These are phyloP conservation scores for Amphilophus citrinellus DNA, from an alignment of 2,113 vertebrate species.

Conservation along the genomic window DNA sequence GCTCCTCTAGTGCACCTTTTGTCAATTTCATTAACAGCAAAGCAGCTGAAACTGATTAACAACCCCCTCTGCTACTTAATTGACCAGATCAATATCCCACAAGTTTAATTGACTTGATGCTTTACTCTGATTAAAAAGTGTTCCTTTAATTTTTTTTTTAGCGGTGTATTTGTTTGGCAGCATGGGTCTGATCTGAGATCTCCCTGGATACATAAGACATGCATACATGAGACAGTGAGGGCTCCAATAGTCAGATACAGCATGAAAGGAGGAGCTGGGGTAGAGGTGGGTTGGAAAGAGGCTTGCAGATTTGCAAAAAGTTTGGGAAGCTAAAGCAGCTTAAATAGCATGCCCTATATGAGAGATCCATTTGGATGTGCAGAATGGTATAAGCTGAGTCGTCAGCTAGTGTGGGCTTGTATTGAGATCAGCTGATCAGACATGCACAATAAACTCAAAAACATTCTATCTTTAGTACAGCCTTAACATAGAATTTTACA, in stretches of 20 bases:
- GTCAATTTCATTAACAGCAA: no score
- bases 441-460: neutral
- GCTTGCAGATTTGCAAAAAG: neutral
- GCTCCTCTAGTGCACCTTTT: no score
- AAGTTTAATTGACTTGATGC: no score
- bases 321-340: neutral
- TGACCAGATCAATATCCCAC: no score
- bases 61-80: no score
- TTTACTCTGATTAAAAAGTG: no score
- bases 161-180: neutral
- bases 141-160: no score
- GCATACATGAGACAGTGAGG: no score
- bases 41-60: no score
- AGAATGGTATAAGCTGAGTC: neutral
- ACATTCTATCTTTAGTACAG: neutral
- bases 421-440: neutral
- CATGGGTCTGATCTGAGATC: neutral
- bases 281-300: conserved; percentile 1
- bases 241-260: neutral
- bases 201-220: no score
- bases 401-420: neutral
- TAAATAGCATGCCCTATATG: neutral
- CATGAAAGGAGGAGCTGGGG: neutral
- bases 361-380: neutral
- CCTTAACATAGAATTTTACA: neutral